Conservation (phyloP, 2,113 vertebrate species). For the Sapajus apella region DNA sequence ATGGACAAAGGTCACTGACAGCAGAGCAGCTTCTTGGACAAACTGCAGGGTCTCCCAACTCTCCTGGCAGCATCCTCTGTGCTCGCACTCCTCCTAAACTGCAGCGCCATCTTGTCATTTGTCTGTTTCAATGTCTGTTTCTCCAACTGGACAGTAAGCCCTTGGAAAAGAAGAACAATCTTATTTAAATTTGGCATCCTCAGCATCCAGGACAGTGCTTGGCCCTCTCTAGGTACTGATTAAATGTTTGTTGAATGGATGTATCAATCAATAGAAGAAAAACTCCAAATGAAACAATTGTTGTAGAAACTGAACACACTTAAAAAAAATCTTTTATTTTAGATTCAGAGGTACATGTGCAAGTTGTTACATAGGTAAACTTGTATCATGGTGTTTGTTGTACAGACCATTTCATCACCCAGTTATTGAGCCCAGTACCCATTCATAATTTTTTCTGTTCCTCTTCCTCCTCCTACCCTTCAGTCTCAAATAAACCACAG, state of each 20-base stretch:
- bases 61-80: not conserved
- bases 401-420: too few relatives aligned
- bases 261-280: not conserved
- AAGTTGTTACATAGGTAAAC: too few relatives aligned
- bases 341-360: too few relatives aligned
- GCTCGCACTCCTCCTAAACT: too few relatives aligned
- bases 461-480: too few relatives aligned
- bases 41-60: not conserved
- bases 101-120: not conserved
- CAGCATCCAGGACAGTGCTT: not conserved
- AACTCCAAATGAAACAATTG: not conserved
- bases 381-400: too few relatives aligned
- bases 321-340: too few relatives aligned
- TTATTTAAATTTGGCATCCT: not conserved
- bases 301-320: not conserved
- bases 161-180: not conserved
- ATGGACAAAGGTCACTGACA: not conserved
- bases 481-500: too few relatives aligned
- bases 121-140: not conserved
- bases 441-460: too few relatives aligned
- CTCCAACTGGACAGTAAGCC: not conserved
- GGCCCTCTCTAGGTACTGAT: not conserved
- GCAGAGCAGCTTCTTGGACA: not conserved
- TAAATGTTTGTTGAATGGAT: conserved; percentile 1
- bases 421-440: too few relatives aligned